These are phyloP conservation scores for Ophion ellenae DNA, from an alignment of 2,888 invertebrate genomes.

Conservation along the genomic window DNA sequence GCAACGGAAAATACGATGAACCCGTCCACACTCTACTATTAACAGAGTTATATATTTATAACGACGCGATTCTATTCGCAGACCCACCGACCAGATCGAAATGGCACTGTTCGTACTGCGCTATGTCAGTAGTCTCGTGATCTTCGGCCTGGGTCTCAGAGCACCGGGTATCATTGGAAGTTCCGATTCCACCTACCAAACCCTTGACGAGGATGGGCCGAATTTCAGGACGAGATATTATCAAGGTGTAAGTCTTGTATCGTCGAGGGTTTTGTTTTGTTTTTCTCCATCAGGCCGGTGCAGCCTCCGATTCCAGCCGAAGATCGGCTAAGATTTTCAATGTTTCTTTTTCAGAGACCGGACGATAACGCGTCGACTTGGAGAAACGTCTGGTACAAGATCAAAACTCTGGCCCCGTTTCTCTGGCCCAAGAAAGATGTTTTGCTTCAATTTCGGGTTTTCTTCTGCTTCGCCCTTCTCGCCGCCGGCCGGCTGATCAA, in stretches of 20 bases:
- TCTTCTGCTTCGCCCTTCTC: conserved; percentile 92
- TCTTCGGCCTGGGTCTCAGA: conserved; percentile 93
- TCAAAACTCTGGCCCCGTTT: conserved; percentile 93
- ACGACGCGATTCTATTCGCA: conserved; percentile 81
- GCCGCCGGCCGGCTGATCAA: conserved; percentile 93
- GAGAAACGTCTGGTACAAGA: conserved; percentile 91
- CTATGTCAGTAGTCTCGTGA: conserved; percentile 90
- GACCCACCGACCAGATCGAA: conserved; percentile 92
- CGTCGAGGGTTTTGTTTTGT: conserved; percentile 15
- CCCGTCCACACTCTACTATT: conserved; percentile 27
- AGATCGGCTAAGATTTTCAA: conserved; percentile 46
- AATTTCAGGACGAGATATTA: conserved; percentile 75
- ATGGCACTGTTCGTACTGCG: conserved; percentile 94
- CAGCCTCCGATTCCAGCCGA: conserved; percentile 11
- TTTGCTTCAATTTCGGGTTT: conserved; percentile 91
- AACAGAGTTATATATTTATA: conserved; percentile 42
- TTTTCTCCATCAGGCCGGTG: not conserved
- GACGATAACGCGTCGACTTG: conserved; percentile 90
- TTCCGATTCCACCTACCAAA: conserved; percentile 72
- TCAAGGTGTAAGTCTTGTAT: conserved; percentile 78
- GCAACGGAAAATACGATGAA: conserved; percentile 25
- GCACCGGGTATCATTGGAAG: conserved; percentile 90
- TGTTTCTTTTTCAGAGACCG: conserved; percentile 76
- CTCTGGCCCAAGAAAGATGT: conserved; percentile 95
- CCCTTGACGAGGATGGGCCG: conserved; percentile 71